A percentile compares a stretch with the other conserved stretches of the same genome.
These are phyloP conservation scores for Halisarca cf. caerulea DNA, from an alignment of 37 sponge, comb jelly and placozoan species.

Conservation along the genomic window DNA sequence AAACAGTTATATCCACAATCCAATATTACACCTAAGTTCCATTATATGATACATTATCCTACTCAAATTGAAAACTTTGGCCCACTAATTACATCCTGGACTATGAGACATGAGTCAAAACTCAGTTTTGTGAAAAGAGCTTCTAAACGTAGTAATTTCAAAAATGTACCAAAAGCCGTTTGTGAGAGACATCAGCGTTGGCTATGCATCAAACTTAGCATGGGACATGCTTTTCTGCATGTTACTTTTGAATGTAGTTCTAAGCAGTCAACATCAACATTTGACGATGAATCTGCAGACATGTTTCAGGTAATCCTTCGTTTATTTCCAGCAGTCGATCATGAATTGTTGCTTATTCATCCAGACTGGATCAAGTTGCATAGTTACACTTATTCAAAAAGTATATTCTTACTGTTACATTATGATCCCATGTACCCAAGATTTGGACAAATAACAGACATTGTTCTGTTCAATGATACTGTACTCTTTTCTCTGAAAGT, in stretches of 20 bases:
- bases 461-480: slow-evolving; percentile 7
- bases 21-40: slow-evolving; percentile 38
- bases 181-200: slow-evolving; percentile 43
- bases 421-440: neutral
- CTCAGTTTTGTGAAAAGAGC: slow-evolving; percentile 42
- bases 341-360: neutral
- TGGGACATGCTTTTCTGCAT: neutral
- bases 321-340: neutral
- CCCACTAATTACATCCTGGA: slow-evolving; percentile 48
- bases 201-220: slow-evolving; percentile 35
- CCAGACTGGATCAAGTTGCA: neutral
- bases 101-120: slow-evolving; percentile 52
- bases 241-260: slow-evolving; percentile 22
- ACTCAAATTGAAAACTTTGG: slow-evolving; percentile 41
- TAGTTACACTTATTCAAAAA: neutral
- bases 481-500: neutral
- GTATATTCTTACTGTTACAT: neutral
- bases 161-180: slow-evolving; percentile 37
- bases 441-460: neutral
- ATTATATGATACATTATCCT: slow-evolving; percentile 59
- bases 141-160: slow-evolving; percentile 43
- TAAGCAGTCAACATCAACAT: neutral
- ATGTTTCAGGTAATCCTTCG: neutral
- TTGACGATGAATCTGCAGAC: slow-evolving; percentile 14
- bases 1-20: slow-evolving; percentile 24